Evolutionary conservation across 2,888 invertebrate species (phyloP).

Genomic region (Serrognathus titanus): DNA sequence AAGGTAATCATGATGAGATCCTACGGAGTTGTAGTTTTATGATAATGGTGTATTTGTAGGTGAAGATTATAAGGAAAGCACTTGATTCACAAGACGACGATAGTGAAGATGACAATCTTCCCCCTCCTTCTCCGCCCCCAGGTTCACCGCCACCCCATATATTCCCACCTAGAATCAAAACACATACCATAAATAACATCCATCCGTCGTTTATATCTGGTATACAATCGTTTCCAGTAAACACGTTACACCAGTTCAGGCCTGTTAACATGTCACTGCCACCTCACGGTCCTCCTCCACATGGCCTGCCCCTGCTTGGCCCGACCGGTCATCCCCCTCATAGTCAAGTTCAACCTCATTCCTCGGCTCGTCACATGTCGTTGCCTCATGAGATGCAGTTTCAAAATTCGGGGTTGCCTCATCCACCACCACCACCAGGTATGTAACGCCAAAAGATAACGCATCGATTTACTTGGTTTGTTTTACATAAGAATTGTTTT

Average conservation of each 20-base stretch:
- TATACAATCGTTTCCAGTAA: slow-evolving; percentile 13
- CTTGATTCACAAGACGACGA: slow-evolving; percentile 44
- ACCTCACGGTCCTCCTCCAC: slow-evolving; percentile 13
- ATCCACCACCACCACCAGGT: too few relatives aligned
- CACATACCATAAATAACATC: slow-evolving; percentile 39
- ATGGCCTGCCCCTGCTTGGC: not conserved
- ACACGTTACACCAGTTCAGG: slow-evolving; percentile 12
- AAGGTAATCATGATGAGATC: too few relatives aligned
- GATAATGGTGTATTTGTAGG: slow-evolving; percentile 8
- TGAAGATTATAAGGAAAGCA: slow-evolving; percentile 14
- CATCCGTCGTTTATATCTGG: slow-evolving; percentile 25
- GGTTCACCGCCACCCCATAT: slow-evolving; percentile 58
- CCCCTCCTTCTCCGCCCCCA: slow-evolving; percentile 60
- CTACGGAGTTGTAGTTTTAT: too few relatives aligned
- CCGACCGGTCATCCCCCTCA: slow-evolving; percentile 7
- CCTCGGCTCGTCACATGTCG: too few relatives aligned
- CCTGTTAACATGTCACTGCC: slow-evolving; percentile 20
- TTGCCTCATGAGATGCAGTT: too few relatives aligned
- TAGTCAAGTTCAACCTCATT: not conserved
- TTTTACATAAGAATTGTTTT: too few relatives aligned
- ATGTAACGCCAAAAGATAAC: too few relatives aligned
- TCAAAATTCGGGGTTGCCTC: too few relatives aligned
- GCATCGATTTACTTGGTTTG: too few relatives aligned
- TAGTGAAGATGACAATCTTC: slow-evolving; percentile 51
- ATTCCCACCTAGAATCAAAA: slow-evolving; percentile 50